Base-by-base conservation (phyloP, 2,888 invertebrate genomes). In the Leptopterna dolabrata region DNA sequence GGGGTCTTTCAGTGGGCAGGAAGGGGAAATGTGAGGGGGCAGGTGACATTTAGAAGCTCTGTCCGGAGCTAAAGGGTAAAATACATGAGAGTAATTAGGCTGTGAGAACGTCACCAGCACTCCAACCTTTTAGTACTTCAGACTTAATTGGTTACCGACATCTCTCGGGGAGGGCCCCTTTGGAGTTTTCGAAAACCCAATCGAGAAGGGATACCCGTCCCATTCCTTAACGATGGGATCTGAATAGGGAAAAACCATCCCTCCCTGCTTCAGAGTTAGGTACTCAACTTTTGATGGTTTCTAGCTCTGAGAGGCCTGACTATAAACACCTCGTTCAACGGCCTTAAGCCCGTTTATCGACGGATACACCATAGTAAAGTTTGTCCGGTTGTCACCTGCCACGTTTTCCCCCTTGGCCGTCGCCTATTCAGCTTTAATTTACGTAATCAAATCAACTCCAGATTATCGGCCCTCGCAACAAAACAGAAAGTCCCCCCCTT, bases 111-210 rank as follows among this genome's bases (percentile, higher is more conserved):
- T 87, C 86, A 87, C 80, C 19, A 47, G 63, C 86, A 87, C 63
- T 78, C 82, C 76, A 51, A 63, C 80, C 82, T 73, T 87, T 87
- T 87, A 81, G 73, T 47, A 83, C 82, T 87, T 87, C 82, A 81
- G 82, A 71, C 87, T 87, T 87, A 87, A 87, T 87, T 87, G 87
- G 87, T 87, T 87, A 87, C 81, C 87, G 85, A 85, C 85, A 76
- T 82, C 76, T 81, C 81, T 27, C 55, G 11, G n/a, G 6, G 36
- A n/a, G 13, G 13, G 13, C 36, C 16, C 13, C 6, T 24, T n/a
- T 43, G 13, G 4, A 0, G 7, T 19, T 63, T 6, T 63, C 24
- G 9, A 63, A 27, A 63, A 24, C 1, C 27, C 63, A 16, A 63
- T 63, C 63, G 63, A 63, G 24, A 63, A 63, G 63, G 63, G 63